Conservation (phyloP, 2,113 vertebrate genomes). For the Clarias batrachus region DNA sequence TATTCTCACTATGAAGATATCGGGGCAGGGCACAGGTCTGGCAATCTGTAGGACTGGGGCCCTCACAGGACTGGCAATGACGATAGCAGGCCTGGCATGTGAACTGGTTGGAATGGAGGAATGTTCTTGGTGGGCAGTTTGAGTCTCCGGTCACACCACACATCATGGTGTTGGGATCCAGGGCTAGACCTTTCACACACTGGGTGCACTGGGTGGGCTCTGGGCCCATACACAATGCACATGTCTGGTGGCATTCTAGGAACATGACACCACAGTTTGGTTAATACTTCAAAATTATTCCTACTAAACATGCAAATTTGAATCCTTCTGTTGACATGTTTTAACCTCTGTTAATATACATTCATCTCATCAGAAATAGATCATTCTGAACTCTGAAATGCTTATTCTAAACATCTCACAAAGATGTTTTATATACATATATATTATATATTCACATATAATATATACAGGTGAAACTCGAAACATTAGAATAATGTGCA, state of each 20-base stretch:
- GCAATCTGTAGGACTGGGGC: conserved; percentile 61
- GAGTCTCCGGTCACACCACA: conserved; percentile 75
- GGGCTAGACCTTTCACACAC: conserved; percentile 68
- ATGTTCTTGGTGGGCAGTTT: conserved; percentile 67
- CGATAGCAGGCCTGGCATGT: conserved; percentile 72
- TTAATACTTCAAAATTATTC: background rate
- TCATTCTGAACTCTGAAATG: too few relatives aligned
- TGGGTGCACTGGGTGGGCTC: conserved; percentile 72
- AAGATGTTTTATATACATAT: too few relatives aligned
- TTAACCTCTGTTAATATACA: background rate
- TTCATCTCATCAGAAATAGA: background rate
- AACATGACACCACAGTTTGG: background rate
- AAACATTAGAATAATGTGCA: too few relatives aligned
- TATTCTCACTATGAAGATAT: conserved; percentile 69
- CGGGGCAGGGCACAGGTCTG: conserved; percentile 67
- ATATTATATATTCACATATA: too few relatives aligned
- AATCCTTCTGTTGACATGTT: background rate
- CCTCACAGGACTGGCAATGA: conserved; percentile 69
- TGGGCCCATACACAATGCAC: conserved; percentile 68
- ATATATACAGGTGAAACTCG: too few relatives aligned
- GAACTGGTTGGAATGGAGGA: conserved; percentile 73
- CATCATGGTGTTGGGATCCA: conserved; percentile 71
- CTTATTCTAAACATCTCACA: background rate
- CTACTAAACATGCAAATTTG: background rate
- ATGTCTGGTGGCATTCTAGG: conserved; percentile 77